Conservation (phyloP, 2,888 invertebrate genomes). For the Myathropa florea region DNA sequence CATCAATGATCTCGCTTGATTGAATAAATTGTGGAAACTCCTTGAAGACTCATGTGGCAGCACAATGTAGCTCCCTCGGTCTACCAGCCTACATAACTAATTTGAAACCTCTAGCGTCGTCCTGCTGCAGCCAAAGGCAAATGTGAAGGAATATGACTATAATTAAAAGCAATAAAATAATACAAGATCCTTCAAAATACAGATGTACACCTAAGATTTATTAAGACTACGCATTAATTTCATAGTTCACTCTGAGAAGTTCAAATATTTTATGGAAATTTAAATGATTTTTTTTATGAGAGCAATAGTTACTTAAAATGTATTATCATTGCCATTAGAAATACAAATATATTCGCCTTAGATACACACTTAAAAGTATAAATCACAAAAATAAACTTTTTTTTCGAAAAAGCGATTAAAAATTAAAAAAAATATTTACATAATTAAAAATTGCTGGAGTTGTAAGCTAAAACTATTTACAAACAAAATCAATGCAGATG, state of each 20-base stretch:
- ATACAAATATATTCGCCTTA: neutral
- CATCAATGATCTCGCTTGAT: no score
- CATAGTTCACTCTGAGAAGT: neutral
- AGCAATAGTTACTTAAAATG: neutral
- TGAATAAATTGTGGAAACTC: no score
- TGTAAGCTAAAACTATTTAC: slow-evolving; percentile 15
- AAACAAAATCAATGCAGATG: neutral
- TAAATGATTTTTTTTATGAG: neutral
- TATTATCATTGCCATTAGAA: neutral
- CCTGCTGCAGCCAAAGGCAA: no score
- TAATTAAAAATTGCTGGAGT: neutral
- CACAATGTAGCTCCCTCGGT: no score
- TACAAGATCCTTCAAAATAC: neutral
- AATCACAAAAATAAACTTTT: neutral
- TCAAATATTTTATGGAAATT: neutral
- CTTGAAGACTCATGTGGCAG: no score
- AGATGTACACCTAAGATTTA: slow-evolving; percentile 15
- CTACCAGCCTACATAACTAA: no score
- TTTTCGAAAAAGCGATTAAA: neutral
- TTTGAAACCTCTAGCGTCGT: no score
- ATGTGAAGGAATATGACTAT: no score
- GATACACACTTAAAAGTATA: neutral
- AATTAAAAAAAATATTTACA: slow-evolving; percentile 21
- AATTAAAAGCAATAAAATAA: no score
- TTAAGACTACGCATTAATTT: neutral